These are phyloP conservation scores for Diaphora mendica DNA, from an alignment of 2,888 invertebrate species.

Conservation along the genomic window DNA sequence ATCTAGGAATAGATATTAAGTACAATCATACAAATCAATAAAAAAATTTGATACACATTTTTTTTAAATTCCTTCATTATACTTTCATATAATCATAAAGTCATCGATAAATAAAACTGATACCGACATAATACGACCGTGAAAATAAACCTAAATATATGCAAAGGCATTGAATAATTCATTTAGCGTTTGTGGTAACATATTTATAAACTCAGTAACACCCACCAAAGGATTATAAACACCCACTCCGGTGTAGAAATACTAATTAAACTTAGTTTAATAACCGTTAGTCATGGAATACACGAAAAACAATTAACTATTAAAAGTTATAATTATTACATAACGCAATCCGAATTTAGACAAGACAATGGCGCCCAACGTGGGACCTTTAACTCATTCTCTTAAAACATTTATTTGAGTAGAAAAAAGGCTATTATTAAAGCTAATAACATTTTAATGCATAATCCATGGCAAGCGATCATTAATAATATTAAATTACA, in stretches of 20 bases:
- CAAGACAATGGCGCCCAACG: constrained; percentile 41
- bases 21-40: background rate
- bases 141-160: constrained; percentile 20
- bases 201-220: constrained; percentile 36
- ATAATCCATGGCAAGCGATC: constrained; percentile 50
- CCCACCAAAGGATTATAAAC: constrained; percentile 44
- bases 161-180: constrained; percentile 32
- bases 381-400: constrained; percentile 27
- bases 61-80: background rate
- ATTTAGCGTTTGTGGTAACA: constrained; percentile 27
- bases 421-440: constrained; percentile 38
- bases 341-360: constrained; percentile 14
- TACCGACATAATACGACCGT: background rate
- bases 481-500: constrained; percentile 51
- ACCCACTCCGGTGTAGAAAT: constrained; percentile 17
- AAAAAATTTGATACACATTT: background rate
- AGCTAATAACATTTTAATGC: constrained; percentile 49
- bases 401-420: constrained; percentile 27
- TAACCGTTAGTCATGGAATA: constrained; percentile 7
- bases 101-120: background rate
- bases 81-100: background rate
- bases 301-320: constrained; percentile 7
- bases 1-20: background rate
- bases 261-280: constrained; percentile 24
- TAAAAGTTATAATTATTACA: constrained; percentile 16